phyloP scores from a whole-genome alignment of 2,113 vertebrate genomes.

The Psephotus haematonotus region DNA sequence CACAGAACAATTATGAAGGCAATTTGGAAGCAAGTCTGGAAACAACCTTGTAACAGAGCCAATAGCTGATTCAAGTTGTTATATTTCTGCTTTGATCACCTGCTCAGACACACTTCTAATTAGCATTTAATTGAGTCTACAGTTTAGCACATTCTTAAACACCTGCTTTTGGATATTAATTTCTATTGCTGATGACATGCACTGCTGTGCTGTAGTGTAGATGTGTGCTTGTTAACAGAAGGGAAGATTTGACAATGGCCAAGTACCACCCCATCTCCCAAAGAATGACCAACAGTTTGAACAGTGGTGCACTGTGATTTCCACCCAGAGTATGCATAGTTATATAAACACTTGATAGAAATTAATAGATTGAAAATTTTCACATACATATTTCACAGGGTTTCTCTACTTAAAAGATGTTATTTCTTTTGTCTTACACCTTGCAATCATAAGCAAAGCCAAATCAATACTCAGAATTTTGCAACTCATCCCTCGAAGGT shows the following conservation, averaged over 20 bases:
- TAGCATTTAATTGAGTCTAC: slow-evolving; percentile 35
- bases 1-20: not conserved
- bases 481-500: not conserved
- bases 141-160: slow-evolving; percentile 2
- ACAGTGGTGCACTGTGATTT: not conserved
- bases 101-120: slow-evolving; percentile 10
- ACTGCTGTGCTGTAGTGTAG: not conserved
- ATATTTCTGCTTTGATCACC: slow-evolving; percentile 42
- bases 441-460: not conserved
- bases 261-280: not conserved
- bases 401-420: not conserved
- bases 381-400: not conserved
- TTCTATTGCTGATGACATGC: not conserved
- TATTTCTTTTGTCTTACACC: not conserved
- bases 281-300: not conserved
- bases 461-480: not conserved
- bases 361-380: not conserved
- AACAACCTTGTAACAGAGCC: slow-evolving; percentile 46
- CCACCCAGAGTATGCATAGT: not conserved
- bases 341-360: not conserved
- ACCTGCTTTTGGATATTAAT: not conserved
- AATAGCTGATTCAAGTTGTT: slow-evolving; percentile 8
- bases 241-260: not conserved
- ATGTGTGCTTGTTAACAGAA: not conserved
- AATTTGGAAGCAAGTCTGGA: slow-evolving; percentile 55